Conservation (phyloP, 2,113 vertebrate genomes). For the Cyanistes caeruleus region DNA sequence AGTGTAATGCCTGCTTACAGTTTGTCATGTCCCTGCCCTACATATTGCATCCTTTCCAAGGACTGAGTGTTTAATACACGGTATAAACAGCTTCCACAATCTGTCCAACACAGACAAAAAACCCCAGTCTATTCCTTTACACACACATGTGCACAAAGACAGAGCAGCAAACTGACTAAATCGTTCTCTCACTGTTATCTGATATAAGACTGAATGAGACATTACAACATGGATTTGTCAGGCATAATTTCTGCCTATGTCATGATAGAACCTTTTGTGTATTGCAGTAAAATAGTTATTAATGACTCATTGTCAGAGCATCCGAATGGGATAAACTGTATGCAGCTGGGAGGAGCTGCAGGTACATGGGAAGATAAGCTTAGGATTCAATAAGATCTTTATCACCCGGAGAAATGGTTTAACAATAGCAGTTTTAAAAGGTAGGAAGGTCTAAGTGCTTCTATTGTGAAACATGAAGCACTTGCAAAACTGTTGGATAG, state of each 20-base stretch:
- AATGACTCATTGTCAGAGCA: background rate
- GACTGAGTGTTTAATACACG: background rate
- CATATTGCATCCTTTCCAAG: background rate
- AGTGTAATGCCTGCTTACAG: background rate
- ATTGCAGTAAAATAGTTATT: conserved; percentile 17
- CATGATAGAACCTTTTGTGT: background rate
- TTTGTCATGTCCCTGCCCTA: background rate
- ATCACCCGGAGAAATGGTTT: background rate
- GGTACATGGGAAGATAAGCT: background rate
- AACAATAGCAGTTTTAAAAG: background rate
- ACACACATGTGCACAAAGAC: background rate
- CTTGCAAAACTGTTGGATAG: background rate
- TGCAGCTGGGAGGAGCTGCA: background rate
- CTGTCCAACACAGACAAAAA: background rate
- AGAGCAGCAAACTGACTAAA: background rate
- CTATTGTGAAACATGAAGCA: background rate
- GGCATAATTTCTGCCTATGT: background rate
- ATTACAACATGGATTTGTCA: conserved; percentile 7
- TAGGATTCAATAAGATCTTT: background rate
- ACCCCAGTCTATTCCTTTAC: background rate
- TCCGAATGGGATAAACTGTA: background rate
- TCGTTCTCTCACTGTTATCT: background rate
- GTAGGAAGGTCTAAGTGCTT: background rate
- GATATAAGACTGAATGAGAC: background rate
- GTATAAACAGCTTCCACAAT: background rate